Conservation (phyloP, 2,113 vertebrate genomes). For the Taurulus bubalis region DNA sequence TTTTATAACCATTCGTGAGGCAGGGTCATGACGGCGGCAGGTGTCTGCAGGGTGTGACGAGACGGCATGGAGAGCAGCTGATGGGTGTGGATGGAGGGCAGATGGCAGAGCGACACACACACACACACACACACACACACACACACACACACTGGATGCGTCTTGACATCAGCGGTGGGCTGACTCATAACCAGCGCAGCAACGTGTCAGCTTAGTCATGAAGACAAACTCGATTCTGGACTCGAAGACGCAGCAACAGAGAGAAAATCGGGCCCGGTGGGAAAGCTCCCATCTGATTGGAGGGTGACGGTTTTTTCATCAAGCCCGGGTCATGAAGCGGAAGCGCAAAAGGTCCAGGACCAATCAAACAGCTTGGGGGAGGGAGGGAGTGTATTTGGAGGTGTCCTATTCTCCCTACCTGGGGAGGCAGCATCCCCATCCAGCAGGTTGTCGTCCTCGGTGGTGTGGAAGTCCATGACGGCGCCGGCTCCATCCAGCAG, state of each 20-base stretch:
- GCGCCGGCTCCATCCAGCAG: conserved; percentile 96
- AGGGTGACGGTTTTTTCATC: neutral
- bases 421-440: conserved; percentile 93
- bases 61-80: conserved; percentile 6
- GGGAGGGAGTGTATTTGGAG: neutral
- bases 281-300: neutral
- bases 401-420: conserved; percentile 80
- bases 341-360: conserved; percentile 14
- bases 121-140: conserved; percentile 41
- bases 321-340: neutral
- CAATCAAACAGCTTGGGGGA: neutral
- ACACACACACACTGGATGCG: conserved; percentile 31
- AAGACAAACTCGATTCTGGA: neutral
- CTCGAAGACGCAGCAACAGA: neutral
- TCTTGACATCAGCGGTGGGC: neutral
- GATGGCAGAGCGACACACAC: conserved; percentile 29
- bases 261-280: neutral
- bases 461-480: conserved; percentile 98
- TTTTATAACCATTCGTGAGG: conserved; percentile 27
- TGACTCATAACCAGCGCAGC: conserved; percentile 8
- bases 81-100: conserved; percentile 4
- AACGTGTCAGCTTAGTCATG: neutral
- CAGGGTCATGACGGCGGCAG: neutral
- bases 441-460: conserved; percentile 98
- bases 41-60: neutral